Percentiles rank a stretch among this genome's conserved stretches.
Conservation (phyloP, 2,888 invertebrate species). For the Dynastes tityus region DNA sequence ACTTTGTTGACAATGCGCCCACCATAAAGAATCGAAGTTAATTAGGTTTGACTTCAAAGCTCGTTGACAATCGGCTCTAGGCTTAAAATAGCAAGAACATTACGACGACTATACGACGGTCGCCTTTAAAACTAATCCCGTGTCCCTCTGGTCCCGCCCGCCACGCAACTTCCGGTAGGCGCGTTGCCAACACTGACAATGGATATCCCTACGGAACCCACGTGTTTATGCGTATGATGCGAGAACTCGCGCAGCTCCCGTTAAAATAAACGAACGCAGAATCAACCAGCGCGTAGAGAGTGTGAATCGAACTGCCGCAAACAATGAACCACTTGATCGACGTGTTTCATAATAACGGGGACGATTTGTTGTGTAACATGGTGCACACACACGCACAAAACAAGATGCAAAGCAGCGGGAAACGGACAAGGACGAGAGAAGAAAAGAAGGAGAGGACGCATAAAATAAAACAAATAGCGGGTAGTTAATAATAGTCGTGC, state of each 20-base stretch:
- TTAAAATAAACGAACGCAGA: conserved; percentile 39
- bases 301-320: conserved; percentile 54
- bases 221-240: conserved; percentile 48
- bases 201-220: conserved; percentile 66
- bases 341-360: conserved; percentile 56
- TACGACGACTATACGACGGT: conserved; percentile 34
- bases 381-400: conserved; percentile 28
- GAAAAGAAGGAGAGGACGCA: conserved; percentile 16
- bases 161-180: conserved; percentile 66
- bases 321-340: conserved; percentile 63
- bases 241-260: conserved; percentile 33
- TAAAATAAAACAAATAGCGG: conserved; percentile 45
- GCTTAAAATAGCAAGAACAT: conserved; percentile 63
- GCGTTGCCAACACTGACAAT: conserved; percentile 69
- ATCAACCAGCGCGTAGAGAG: conserved; percentile 16
- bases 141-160: conserved; percentile 55
- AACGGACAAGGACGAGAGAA: no score
- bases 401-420: not conserved
- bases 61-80: conserved; percentile 65
- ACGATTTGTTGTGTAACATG: conserved; percentile 46
- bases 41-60: conserved; percentile 68
- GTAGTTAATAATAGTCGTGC: conserved; percentile 39
- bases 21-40: conserved; percentile 65
- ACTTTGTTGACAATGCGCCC: conserved; percentile 61
- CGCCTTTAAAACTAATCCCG: conserved; percentile 34